Evolutionary conservation across 2,888 invertebrate genomes (phyloP).

Genomic region (Ophion slaviceki): DNA sequence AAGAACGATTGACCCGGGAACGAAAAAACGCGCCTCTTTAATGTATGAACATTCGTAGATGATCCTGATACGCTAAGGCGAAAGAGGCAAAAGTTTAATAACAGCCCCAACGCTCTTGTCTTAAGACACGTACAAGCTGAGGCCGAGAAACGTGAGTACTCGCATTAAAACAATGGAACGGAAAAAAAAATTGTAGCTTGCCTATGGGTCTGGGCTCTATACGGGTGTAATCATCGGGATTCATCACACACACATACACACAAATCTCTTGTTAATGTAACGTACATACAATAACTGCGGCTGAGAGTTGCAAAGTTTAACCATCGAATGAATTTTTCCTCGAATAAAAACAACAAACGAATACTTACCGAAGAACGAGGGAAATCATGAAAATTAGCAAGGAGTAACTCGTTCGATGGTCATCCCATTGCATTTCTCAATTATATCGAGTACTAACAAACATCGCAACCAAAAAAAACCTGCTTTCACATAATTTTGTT

Average conservation of each 20-base stretch:
- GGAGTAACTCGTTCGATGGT: slow-evolving; percentile 46
- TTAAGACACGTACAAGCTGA: slow-evolving; percentile 84
- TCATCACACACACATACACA: slow-evolving; percentile 34
- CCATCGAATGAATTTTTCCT: slow-evolving; percentile 45
- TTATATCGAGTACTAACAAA: slow-evolving; percentile 62
- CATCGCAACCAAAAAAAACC: slow-evolving; percentile 41
- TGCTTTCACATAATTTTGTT: slow-evolving; percentile 43
- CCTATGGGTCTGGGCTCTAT: slow-evolving; percentile 71
- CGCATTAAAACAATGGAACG: slow-evolving; percentile 51
- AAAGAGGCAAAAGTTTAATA: slow-evolving; percentile 85
- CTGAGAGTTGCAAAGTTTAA: slow-evolving; percentile 44
- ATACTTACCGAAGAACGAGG: not conserved
- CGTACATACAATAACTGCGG: slow-evolving; percentile 43
- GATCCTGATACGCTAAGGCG: slow-evolving; percentile 86
- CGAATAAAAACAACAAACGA: slow-evolving; percentile 1
- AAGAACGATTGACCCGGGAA: not conserved
- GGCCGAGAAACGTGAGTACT: slow-evolving; percentile 85
- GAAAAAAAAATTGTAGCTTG: slow-evolving; percentile 68
- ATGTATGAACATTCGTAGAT: slow-evolving; percentile 85
- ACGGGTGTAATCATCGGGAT: slow-evolving; percentile 50
- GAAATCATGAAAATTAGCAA: not conserved
- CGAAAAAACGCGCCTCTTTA: slow-evolving; percentile 59
- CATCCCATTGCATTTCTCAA: slow-evolving; percentile 50
- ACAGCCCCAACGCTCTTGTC: slow-evolving; percentile 84
- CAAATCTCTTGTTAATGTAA: slow-evolving; percentile 13